phyloP scores from a whole-genome alignment of 2,113 vertebrate genomes.

The Scytalopus superciliaris region DNA sequence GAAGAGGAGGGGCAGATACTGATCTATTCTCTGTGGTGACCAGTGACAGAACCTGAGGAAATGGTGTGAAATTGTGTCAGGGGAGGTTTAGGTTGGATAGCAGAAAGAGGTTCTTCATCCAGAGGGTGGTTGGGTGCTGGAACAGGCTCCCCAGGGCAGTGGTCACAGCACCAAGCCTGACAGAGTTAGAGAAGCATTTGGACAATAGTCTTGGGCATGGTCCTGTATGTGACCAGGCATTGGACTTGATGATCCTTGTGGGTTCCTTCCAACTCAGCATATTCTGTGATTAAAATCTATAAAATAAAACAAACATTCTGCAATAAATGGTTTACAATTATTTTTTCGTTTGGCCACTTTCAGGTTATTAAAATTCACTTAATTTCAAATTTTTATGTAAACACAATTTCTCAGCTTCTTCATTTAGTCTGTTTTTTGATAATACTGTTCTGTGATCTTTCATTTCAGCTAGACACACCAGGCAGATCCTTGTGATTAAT shows the following conservation, averaged over 20 bases:
- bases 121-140: not conserved
- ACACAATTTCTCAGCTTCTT: not conserved
- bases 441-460: not conserved
- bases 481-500: not conserved
- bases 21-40: not conserved
- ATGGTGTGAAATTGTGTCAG: not conserved
- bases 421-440: not conserved
- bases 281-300: not conserved
- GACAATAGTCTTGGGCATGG: not conserved
- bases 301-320: not conserved
- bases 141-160: not conserved
- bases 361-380: not conserved
- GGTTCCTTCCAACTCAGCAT: not conserved
- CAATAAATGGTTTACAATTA: not conserved
- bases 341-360: not conserved
- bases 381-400: not conserved
- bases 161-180: not conserved
- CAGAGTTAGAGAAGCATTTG: not conserved
- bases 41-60: not conserved
- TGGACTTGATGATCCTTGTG: not conserved
- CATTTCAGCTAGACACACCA: not conserved
- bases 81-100: not conserved
- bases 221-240: not conserved
- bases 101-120: not conserved
- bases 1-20: not conserved